phyloP scores from a whole-genome alignment of 1,140 invertebrate genomes.

The Achatina immaculata region DNA sequence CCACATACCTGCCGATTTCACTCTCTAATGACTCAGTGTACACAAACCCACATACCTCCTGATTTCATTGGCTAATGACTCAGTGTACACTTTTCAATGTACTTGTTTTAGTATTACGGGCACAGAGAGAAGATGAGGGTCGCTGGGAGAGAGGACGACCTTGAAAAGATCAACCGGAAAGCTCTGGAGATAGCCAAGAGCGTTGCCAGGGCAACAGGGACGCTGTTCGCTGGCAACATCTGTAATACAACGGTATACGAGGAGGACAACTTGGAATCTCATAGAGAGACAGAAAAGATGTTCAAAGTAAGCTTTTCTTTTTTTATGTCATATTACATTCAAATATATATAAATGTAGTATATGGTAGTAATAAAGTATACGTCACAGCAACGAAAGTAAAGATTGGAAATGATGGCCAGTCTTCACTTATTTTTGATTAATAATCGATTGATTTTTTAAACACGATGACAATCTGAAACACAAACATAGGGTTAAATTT shows the following conservation, averaged over 20 bases:
- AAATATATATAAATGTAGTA: neutral
- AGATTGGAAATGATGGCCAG: too few species aligned
- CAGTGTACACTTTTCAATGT: too few species aligned
- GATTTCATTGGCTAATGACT: too few species aligned
- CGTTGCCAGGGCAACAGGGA: slow-evolving; percentile 58
- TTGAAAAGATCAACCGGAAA: slow-evolving; percentile 59
- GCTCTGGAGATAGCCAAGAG: slow-evolving; percentile 61
- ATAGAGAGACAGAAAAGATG: slow-evolving; percentile 42
- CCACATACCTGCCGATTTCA: too few species aligned
- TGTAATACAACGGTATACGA: slow-evolving; percentile 56
- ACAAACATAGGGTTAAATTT: too few species aligned
- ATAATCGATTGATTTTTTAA: too few species aligned
- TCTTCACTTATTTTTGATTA: too few species aligned
- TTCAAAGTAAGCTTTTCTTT: slow-evolving; percentile 45
- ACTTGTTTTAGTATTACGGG: slow-evolving; percentile 58
- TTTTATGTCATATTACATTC: neutral
- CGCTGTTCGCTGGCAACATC: slow-evolving; percentile 62
- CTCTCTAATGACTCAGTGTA: too few species aligned
- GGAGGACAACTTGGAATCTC: slow-evolving; percentile 36
- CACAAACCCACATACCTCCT: too few species aligned
- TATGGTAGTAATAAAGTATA: neutral
- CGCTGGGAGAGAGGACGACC: slow-evolving; percentile 60
- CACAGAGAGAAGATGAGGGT: slow-evolving; percentile 58
- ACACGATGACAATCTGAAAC: too few species aligned
- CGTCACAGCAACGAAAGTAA: neutral